These are phyloP conservation scores for Embiotoca jacksoni DNA, from an alignment of 2,113 vertebrate genomes.

Conservation along the genomic window DNA sequence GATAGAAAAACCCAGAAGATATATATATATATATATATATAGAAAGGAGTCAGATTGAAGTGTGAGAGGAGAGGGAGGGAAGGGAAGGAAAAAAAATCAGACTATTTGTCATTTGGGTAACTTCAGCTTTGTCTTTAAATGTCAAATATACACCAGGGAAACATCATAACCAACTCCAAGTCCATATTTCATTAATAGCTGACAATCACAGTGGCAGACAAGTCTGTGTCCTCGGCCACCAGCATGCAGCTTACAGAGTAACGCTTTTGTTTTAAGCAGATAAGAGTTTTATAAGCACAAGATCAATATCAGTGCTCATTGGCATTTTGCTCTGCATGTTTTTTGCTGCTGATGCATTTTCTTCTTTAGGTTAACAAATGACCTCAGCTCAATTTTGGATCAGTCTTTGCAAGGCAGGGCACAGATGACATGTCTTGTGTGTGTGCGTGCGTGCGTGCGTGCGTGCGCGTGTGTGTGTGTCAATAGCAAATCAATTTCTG, in stretches of 20 bases:
- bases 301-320: constrained; percentile 72
- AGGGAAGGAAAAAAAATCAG: not conserved
- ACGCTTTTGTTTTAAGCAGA: constrained; percentile 45
- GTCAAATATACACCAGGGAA: constrained; percentile 19
- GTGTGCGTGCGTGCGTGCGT: constrained; percentile 15
- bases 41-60: not conserved
- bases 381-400: constrained; percentile 74
- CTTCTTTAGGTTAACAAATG: constrained; percentile 65
- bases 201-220: constrained; percentile 15
- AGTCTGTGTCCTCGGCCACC: constrained; percentile 36
- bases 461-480: constrained; percentile 25
- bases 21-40: no score
- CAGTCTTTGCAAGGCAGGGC: constrained; percentile 63
- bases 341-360: constrained; percentile 64
- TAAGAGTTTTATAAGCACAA: constrained; percentile 68
- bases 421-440: constrained; percentile 20
- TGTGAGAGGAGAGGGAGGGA: not conserved
- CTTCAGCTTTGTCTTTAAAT: constrained; percentile 26
- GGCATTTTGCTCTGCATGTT: constrained; percentile 58
- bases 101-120: constrained; percentile 1
- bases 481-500: constrained; percentile 69
- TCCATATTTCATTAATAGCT: constrained; percentile 10
- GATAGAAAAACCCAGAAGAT: constrained; percentile 18
- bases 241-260: constrained; percentile 19
- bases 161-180: constrained; percentile 2